phyloP scores from a whole-genome alignment of 2,797 vertebrate species.

The Melopsittacus undulatus region DNA sequence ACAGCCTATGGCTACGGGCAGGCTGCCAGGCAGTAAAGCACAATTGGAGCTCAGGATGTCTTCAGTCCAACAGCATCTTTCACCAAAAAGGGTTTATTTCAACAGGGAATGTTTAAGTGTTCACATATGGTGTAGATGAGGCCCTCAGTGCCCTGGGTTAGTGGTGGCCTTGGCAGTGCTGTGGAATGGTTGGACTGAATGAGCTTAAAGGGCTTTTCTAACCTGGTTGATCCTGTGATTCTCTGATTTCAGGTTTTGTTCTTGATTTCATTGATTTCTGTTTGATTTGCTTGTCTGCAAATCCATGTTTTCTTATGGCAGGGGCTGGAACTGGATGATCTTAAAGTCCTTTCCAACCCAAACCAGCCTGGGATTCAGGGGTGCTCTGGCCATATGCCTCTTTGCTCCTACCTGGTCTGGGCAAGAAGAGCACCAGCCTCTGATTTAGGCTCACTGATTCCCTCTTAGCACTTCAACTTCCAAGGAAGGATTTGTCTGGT shows the following conservation, averaged over 20 bases:
- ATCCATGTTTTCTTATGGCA: neutral
- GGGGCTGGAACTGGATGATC: neutral
- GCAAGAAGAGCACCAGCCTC: neutral
- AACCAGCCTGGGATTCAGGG: neutral
- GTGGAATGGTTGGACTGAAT: neutral
- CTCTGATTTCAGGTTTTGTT: neutral
- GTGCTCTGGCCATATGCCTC: neutral
- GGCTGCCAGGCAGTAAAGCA: neutral
- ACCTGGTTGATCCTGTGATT: neutral
- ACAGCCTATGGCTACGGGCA: neutral
- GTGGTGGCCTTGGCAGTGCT: neutral
- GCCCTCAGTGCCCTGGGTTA: neutral
- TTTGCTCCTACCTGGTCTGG: neutral
- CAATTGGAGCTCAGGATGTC: neutral
- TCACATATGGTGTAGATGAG: neutral
- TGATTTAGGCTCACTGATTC: neutral
- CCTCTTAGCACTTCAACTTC: neutral
- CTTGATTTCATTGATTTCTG: neutral
- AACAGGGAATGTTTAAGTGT: neutral
- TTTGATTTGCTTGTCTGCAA: neutral
- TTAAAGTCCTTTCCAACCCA: neutral
- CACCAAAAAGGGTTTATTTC: neutral
- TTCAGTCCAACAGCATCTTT: neutral
- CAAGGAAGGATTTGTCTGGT: neutral
- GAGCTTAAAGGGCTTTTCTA: neutral